Base-by-base conservation (phyloP, 2,113 vertebrate species). In the Lipophrys pholis region DNA sequence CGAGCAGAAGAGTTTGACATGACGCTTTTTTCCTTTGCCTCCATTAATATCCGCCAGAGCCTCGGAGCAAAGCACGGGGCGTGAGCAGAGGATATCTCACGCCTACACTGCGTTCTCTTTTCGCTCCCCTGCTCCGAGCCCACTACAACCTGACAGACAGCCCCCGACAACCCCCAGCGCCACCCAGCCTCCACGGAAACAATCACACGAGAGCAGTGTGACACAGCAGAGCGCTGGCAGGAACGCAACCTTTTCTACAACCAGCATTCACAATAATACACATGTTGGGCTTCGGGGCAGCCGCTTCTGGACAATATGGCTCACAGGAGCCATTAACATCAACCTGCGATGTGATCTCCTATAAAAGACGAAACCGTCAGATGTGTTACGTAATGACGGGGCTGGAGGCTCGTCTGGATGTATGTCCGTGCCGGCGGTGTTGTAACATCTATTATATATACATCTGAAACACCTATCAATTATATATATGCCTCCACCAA, bases 241-340 rank as follows among this genome's bases (percentile, higher is more conserved):
- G 82, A 68, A 80, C n/a, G 68, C 81, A 77, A 84, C 89, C 82
- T 86, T 87, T 80, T 73, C 64, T 64, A 38, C 63, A 11, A 43
- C 77, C 57, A 35, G n/a, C 71, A 58, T 69, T 5, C 38, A 72
- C 15, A 55, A 82, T 76, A 63, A 69, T 41, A 67, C 75, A 76
- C 50, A 51, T 51, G 74, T 51, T 59, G 16, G 48, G 42, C 30
- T 6, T 10, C 17, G 21, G 21, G 60, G 50, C 41, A 42, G 41
- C 14, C 11, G 38, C 42, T 45, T 12, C 39, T 16, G 17, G 30
- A 57, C 69, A 71, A 48, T 6, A 48, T 15, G 10, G 45, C 45
- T 10, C 8, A 15, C 10, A 45, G n/a, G 14, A 55, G 62, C 15
- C 40, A 41, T 36, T 12, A 39, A 69, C 14, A 30, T 59, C 59